A percentile compares a stretch with the other conserved stretches of the same genome.
These are phyloP conservation scores for Sigmodon hispidus DNA, from an alignment of 2,113 vertebrate genomes.

Conservation along the genomic window DNA sequence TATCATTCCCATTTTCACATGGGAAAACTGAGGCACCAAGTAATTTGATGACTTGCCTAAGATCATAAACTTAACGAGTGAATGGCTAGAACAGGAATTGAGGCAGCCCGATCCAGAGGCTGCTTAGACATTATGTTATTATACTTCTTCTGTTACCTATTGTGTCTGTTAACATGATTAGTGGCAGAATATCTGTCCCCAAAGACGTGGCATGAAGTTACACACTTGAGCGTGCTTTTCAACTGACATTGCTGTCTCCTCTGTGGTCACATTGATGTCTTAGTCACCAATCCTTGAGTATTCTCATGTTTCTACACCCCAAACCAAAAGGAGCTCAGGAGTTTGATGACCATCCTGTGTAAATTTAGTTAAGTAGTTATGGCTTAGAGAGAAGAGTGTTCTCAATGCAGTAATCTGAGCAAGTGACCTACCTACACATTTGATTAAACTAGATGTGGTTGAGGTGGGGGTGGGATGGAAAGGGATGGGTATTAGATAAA, in stretches of 20 bases:
- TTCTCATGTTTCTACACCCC: background rate
- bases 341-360: background rate
- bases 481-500: background rate
- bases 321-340: background rate
- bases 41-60: background rate
- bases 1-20: background rate
- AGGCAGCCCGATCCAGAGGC: background rate
- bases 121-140: background rate
- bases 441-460: background rate
- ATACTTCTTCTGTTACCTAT: background rate
- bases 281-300: background rate
- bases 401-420: too few relatives aligned
- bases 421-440: too few relatives aligned
- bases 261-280: background rate
- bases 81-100: background rate
- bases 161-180: background rate
- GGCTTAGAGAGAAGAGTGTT: background rate
- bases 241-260: background rate
- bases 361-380: too few relatives aligned
- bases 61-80: background rate
- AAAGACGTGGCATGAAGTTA: background rate
- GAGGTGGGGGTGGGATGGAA: background rate
- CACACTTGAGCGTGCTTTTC: background rate
- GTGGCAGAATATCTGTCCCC: background rate
- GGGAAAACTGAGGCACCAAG: background rate